Evolutionary conservation across 2,888 invertebrate genomes (phyloP).

Genomic region (Syritta pipiens): DNA sequence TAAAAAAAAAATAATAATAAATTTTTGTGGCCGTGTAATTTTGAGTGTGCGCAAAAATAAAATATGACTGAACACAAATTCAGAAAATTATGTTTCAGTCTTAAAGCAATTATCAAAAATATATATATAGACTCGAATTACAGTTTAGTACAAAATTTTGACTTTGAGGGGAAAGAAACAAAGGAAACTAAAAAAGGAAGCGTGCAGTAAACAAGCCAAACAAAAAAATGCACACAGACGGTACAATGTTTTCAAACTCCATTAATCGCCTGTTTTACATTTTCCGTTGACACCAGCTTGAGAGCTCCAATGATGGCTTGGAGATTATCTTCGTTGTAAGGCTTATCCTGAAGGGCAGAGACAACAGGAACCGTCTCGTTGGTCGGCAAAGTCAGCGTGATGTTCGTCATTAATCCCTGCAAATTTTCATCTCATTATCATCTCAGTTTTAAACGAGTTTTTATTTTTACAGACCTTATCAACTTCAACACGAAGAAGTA

Average conservation of each 20-base stretch:
- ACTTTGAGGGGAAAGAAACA: background rate
- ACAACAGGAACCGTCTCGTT: conserved; percentile 78
- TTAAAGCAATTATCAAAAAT: conserved; percentile 8
- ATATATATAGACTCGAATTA: conserved; percentile 2
- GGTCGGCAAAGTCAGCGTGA: conserved; percentile 75
- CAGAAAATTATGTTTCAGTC: conserved; percentile 37
- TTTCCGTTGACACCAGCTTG: conserved; percentile 78
- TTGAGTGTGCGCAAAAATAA: conserved; percentile 34
- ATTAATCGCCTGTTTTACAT: conserved; percentile 79
- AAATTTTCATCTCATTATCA: background rate
- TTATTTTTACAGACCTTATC: conserved; percentile 74
- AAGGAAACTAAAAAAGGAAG: background rate
- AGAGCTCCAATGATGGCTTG: conserved; percentile 77
- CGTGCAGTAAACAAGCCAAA: conserved; percentile 8
- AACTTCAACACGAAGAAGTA: conserved; percentile 81
- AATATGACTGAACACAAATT: background rate
- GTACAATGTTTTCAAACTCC: too few relatives aligned
- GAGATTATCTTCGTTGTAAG: conserved; percentile 77
- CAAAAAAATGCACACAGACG: conserved; percentile 20
- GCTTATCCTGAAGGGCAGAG: conserved; percentile 75
- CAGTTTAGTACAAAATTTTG: background rate
- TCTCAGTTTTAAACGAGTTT: background rate
- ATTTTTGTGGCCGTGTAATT: conserved; percentile 44
- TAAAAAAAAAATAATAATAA: conserved; percentile 13
- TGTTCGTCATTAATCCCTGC: conserved; percentile 75